Percentiles rank a stretch among this genome's conserved stretches.
These are phyloP conservation scores for Drosophila sechellia DNA, from an alignment of 1,140 invertebrate species.

Conservation along the genomic window DNA sequence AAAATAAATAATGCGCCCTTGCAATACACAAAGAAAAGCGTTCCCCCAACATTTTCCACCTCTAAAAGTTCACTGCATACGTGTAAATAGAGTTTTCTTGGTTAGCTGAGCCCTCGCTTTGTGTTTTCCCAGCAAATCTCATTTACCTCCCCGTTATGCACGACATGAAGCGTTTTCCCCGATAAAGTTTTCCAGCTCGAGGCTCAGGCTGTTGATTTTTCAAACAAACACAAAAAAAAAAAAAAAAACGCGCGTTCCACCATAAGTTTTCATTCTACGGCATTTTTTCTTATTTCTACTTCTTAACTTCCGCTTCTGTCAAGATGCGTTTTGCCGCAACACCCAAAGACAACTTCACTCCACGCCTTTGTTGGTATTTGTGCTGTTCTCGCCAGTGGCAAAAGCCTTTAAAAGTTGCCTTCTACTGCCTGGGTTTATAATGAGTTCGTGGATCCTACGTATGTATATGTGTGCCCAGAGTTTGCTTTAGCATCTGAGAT, in stretches of 20 bases:
- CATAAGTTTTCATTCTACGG: slow-evolving; percentile 67
- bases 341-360: slow-evolving; percentile 62
- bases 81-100: slow-evolving; percentile 5
- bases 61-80: slow-evolving; percentile 17
- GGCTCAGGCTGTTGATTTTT: slow-evolving; percentile 50
- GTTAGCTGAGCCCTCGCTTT: slow-evolving; percentile 13
- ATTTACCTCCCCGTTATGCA: slow-evolving; percentile 55
- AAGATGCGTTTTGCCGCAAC: slow-evolving; percentile 68
- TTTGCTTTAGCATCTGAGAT: slow-evolving; percentile 1
- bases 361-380: slow-evolving; percentile 32
- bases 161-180: slow-evolving; percentile 39
- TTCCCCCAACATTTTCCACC: not conserved
- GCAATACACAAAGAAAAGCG: not conserved
- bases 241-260: slow-evolving; percentile 1
- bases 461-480: slow-evolving; percentile 12
- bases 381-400: slow-evolving; percentile 57
- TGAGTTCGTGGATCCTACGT: slow-evolving; percentile 49
- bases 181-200: slow-evolving; percentile 55
- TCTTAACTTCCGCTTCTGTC: slow-evolving; percentile 47
- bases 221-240: slow-evolving; percentile 30
- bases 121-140: slow-evolving; percentile 39
- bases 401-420: slow-evolving; percentile 70
- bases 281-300: slow-evolving; percentile 8
- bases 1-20: not conserved
- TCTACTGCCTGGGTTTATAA: slow-evolving; percentile 66